A percentile compares a stretch with the other conserved stretches of the same genome.
These are phyloP conservation scores for Azemiops feae DNA, from an alignment of 2,113 vertebrate species.

Conservation along the genomic window DNA sequence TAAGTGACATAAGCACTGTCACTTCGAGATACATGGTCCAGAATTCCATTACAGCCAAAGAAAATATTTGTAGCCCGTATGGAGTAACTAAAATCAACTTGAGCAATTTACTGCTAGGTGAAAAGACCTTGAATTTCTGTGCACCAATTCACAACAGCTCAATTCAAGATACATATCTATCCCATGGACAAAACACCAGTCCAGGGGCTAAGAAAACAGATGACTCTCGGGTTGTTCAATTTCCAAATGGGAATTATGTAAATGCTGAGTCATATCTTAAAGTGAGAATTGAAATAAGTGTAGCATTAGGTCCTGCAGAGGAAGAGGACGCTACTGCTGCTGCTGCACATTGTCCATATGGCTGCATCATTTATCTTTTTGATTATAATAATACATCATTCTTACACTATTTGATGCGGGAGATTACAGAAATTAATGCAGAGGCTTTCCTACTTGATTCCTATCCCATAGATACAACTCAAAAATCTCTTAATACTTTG, in stretches of 20 bases:
- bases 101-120: conserved; percentile 71
- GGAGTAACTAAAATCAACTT: conserved; percentile 76
- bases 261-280: conserved; percentile 75
- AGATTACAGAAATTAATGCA: conserved; percentile 74
- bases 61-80: conserved; percentile 58
- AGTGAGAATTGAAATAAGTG: conserved; percentile 73
- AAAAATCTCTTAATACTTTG: conserved; percentile 63
- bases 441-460: conserved; percentile 66
- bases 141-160: conserved; percentile 69
- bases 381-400: conserved; percentile 50
- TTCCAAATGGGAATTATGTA: conserved; percentile 73
- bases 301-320: conserved; percentile 43
- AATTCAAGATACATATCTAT: conserved; percentile 12
- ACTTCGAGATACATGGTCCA: conserved; percentile 25
- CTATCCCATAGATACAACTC: conserved; percentile 22
- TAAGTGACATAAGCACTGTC: conserved; percentile 45
- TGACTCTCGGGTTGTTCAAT: not conserved
- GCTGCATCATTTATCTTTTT: conserved; percentile 77
- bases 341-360: conserved; percentile 54
- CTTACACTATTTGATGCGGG: conserved; percentile 61
- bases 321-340: not conserved
- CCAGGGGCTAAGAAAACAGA: not conserved
- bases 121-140: conserved; percentile 64
- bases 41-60: conserved; percentile 40
- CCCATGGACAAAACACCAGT: not conserved